Conservation (phyloP, 2,113 vertebrate genomes). For the Gymnarchus niloticus region DNA sequence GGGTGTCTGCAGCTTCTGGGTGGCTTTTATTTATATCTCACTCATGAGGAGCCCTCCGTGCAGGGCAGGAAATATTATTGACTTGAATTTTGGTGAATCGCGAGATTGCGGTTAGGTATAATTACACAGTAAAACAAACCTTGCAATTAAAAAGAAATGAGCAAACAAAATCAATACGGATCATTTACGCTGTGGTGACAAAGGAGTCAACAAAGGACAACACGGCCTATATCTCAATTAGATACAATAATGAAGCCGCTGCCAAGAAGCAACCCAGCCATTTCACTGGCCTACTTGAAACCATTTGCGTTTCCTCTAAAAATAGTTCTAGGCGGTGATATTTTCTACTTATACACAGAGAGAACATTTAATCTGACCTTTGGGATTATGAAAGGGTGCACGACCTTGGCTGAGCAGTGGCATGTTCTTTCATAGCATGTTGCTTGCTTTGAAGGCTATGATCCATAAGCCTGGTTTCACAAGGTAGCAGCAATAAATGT, state of each 20-base stretch:
- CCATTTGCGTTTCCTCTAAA: neutral
- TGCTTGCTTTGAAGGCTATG: neutral
- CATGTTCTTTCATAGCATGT: neutral
- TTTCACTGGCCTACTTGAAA: neutral
- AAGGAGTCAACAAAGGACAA: slow-evolving; percentile 42
- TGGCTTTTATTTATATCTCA: slow-evolving; percentile 44
- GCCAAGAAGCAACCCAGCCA: neutral
- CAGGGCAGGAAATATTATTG: slow-evolving; percentile 43
- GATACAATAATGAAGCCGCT: slow-evolving; percentile 42
- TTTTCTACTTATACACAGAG: neutral
- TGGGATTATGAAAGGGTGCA: neutral
- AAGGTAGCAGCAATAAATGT: neutral
- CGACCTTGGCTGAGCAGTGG: neutral
- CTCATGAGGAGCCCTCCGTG: slow-evolving; percentile 44
- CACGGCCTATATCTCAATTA: slow-evolving; percentile 55
- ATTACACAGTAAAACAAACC: slow-evolving; percentile 60
- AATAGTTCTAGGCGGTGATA: neutral
- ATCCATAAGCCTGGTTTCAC: neutral
- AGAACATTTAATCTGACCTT: slow-evolving; percentile 9
- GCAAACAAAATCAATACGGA: slow-evolving; percentile 54
- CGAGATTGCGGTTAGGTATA: slow-evolving; percentile 44
- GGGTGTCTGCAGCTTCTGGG: slow-evolving; percentile 1
- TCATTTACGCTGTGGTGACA: slow-evolving; percentile 51
- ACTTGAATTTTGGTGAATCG: slow-evolving; percentile 55
- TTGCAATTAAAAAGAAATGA: slow-evolving; percentile 62